Conservation (phyloP, 2,797 vertebrate genomes). For the Rallus crepitans region DNA sequence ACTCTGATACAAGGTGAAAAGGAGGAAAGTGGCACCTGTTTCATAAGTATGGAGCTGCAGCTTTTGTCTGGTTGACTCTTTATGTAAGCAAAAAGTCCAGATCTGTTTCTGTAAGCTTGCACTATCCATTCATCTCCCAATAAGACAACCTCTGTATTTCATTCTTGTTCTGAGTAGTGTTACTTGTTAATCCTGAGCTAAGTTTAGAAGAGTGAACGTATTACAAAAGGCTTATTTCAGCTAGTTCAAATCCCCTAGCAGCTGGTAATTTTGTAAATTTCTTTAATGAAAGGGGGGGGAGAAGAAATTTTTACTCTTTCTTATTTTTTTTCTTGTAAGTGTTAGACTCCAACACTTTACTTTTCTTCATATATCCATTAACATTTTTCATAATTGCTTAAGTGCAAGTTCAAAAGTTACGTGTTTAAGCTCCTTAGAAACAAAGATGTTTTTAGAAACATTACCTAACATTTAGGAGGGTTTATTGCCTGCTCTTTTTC, state of each 20-base stretch:
- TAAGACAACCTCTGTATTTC: slow-evolving; percentile 2
- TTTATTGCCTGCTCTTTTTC: neutral
- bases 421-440: neutral
- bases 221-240: neutral
- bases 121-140: neutral
- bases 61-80: neutral
- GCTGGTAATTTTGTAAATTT: neutral
- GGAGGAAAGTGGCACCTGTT: neutral
- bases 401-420: neutral
- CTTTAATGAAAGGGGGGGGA: neutral
- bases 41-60: neutral
- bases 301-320: neutral
- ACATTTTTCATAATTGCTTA: neutral
- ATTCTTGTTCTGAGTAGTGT: neutral
- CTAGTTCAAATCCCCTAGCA: neutral
- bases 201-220: slow-evolving; percentile 3
- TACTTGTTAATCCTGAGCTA: slow-evolving; percentile 1
- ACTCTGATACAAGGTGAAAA: neutral
- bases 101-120: neutral
- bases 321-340: neutral
- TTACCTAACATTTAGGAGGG: neutral
- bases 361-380: neutral
- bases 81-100: slow-evolving; percentile 21
- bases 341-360: neutral
- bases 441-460: neutral